Evolutionary conservation across 1,140 invertebrate genomes (phyloP), one percentile per base, ranked within the genome.

Genomic region (Wiebesia pumilae): DNA sequence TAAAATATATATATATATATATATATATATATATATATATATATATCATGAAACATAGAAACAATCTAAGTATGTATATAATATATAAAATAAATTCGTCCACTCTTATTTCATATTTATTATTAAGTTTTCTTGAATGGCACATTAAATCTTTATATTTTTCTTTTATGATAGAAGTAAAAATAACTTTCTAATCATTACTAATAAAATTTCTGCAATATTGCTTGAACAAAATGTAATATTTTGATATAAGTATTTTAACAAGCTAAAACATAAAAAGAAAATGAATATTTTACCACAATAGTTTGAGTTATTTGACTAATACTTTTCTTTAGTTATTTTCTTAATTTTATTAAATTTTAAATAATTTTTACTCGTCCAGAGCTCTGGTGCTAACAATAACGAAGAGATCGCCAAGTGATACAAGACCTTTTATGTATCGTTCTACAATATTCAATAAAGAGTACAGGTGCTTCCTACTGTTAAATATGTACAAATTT

Each of bases 31-130:
- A n/a, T n/a, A n/a, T n/a, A n/a, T n/a, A n/a, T n/a, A n/a, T n/a
- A n/a, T 83, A 33, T 78, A 84, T 10, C 62, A 67, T 35, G 33
- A 81, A 65, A 58, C 27, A 43, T 80, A 75, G 24, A 82, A 77
- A 78, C 19, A 83, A 78, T 82, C 1, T 83, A 54, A 86, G 19
- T 86, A 65, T 81, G 24, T 77, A 54, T 84, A 84, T 84, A 24
- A 21, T 81, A 81, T 67, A 77, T 62, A 84, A 79, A 71, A 85
- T 67, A 87, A 86, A 78, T 75, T 83, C 33, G 51, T 87, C 83
- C 87, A 89, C 86, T 90, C 88, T 90, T 88, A 85, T 81, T 58
- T 47, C 24, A 81, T 81, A 2, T 82, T 73, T 62, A 77, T 69
- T 81, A 65, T 71, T 78, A 67, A 67, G 62, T 54, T 62, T 75